Evolutionary conservation across 2,888 invertebrate genomes (phyloP).

Genomic region (Eupithecia subumbrata): DNA sequence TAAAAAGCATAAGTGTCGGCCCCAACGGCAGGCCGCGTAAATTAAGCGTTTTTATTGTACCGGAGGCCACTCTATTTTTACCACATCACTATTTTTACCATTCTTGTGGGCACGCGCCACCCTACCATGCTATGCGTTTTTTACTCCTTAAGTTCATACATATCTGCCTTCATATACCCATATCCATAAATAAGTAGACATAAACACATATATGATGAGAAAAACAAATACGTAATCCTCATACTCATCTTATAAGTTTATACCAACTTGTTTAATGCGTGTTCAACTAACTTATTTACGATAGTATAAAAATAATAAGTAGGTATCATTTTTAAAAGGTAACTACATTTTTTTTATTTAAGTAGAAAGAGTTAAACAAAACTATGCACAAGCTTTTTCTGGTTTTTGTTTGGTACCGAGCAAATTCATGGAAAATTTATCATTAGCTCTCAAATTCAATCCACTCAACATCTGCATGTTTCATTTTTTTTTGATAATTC

Average conservation of each 20-base stretch:
- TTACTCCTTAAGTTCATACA: conserved; percentile 43
- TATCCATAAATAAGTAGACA: not conserved
- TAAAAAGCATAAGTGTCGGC: conserved; percentile 81
- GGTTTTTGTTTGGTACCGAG: no score
- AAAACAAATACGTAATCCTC: not conserved
- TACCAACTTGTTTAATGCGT: no score
- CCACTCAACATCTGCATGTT: not conserved
- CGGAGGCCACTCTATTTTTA: conserved; percentile 51
- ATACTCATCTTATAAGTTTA: no score
- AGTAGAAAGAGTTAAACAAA: no score
- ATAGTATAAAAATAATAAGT: no score
- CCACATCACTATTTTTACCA: conserved; percentile 69
- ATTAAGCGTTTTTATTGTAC: conserved; percentile 81
- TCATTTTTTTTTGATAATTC: not conserved
- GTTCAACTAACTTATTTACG: no score
- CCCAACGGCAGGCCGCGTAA: conserved; percentile 74
- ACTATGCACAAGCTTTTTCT: no score
- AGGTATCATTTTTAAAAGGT: no score
- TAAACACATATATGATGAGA: not conserved
- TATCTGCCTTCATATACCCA: conserved; percentile 5
- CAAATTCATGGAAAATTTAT: not conserved
- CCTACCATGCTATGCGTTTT: conserved; percentile 59
- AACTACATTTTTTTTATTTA: no score
- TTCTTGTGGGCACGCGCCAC: conserved; percentile 76
- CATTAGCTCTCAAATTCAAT: not conserved